phyloP scores from a whole-genome alignment of 2,797 vertebrate species.

The Lutra lutra region DNA sequence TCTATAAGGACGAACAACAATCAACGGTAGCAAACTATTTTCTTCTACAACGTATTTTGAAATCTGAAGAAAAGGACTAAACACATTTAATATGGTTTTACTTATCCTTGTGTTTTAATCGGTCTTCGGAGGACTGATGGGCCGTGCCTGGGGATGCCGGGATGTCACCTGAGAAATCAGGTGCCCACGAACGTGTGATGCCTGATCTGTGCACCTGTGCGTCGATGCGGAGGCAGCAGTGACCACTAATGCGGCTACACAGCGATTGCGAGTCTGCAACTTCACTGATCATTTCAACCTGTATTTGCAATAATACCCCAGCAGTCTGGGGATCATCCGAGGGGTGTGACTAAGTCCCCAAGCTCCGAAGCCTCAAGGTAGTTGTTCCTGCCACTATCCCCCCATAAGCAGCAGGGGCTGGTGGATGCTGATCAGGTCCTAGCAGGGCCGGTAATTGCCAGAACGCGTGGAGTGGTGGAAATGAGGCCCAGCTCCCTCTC shows the following conservation, averaged over 20 bases:
- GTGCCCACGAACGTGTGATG: not conserved
- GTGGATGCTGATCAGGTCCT: not conserved
- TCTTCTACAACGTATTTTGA: not conserved
- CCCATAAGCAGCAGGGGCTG: not conserved
- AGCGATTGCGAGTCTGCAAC: not conserved
- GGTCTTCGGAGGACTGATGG: not conserved
- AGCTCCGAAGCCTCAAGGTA: not conserved
- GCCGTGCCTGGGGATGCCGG: not conserved
- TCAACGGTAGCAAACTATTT: not conserved
- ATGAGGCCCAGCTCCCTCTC: not conserved
- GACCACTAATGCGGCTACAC: not conserved
- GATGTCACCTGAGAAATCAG: not conserved
- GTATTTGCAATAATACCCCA: not conserved
- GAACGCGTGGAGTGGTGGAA: not conserved
- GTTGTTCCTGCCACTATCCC: not conserved
- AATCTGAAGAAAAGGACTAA: not conserved
- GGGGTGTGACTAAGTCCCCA: not conserved
- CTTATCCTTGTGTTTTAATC: not conserved
- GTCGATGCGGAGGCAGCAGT: not conserved
- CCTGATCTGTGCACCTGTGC: not conserved
- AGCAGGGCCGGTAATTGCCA: not conserved
- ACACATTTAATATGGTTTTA: not conserved
- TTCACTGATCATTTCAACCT: not conserved
- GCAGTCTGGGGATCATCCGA: not conserved
- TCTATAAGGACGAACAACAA: not conserved